A percentile compares a stretch with the other conserved stretches of the same genome.
These are phyloP conservation scores for Pelagia noctiluca DNA, from an alignment of 30 jellyfish, hydroid and myxozoan species.

Conservation along the genomic window DNA sequence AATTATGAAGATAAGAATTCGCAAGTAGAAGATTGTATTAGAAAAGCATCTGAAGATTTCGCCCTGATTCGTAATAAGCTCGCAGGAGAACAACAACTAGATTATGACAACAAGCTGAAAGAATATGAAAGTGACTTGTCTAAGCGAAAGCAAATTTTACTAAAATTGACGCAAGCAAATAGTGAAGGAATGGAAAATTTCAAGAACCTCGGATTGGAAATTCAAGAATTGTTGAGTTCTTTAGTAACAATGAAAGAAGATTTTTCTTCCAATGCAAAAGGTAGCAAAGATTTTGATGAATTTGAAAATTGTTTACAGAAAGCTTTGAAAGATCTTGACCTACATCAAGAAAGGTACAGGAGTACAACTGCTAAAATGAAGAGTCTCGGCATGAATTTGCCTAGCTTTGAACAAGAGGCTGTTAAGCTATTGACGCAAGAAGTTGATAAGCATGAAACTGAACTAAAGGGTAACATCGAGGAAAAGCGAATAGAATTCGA, in stretches of 20 bases:
- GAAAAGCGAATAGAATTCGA: background rate
- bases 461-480: background rate
- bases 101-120: background rate
- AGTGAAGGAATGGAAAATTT: background rate
- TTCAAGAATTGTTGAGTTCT: background rate
- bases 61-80: conserved; percentile 10
- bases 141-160: background rate
- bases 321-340: background rate
- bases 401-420: background rate
- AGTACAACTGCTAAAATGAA: background rate
- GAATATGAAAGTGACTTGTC: background rate
- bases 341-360: background rate
- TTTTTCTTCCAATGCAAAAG: background rate
- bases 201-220: background rate
- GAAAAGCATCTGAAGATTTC: background rate
- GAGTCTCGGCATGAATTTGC: background rate
- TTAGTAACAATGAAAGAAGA: background rate
- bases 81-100: background rate
- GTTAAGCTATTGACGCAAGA: background rate
- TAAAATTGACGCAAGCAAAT: background rate
- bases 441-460: background rate
- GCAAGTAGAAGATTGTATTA: background rate
- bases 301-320: background rate
- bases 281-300: background rate
- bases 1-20: background rate